Conservation (phyloP, 2,797 vertebrate genomes). For the Carapus acus region DNA sequence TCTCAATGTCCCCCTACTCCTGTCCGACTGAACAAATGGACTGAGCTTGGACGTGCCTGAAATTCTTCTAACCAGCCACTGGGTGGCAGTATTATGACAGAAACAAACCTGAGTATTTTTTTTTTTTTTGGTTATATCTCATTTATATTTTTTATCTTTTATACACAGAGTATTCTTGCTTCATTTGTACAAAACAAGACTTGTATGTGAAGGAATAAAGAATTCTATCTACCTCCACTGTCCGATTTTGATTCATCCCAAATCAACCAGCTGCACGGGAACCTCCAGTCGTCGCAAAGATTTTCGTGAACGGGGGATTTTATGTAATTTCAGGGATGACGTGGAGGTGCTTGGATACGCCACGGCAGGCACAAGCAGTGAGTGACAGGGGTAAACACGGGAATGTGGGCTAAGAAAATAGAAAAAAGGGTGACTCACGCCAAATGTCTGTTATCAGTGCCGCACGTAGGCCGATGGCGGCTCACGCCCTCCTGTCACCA, state of each 20-base stretch:
- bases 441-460: conserved; percentile 54
- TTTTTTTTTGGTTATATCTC: conserved; percentile 51
- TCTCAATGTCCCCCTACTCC: conserved; percentile 23
- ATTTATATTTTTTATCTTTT: conserved; percentile 67
- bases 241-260: neutral
- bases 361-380: conserved; percentile 15
- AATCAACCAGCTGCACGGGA: neutral
- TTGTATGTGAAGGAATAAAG: conserved; percentile 67
- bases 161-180: conserved; percentile 67
- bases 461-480: conserved; percentile 41
- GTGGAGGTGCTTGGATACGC: conserved; percentile 22
- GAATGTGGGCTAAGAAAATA: conserved; percentile 34
- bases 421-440: conserved; percentile 58
- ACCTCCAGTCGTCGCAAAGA: neutral
- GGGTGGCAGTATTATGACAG: conserved; percentile 72
- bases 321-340: conserved; percentile 33
- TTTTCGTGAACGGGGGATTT: conserved; percentile 24
- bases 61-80: conserved; percentile 68
- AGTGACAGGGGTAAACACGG: conserved; percentile 50
- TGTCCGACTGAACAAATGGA: conserved; percentile 50
- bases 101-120: conserved; percentile 62
- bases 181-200: conserved; percentile 69
- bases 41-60: conserved; percentile 48
- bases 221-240: conserved; percentile 55
- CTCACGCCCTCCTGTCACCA: conserved; percentile 31